These are phyloP conservation scores for Cottoperca gobio DNA, from an alignment of 2,797 vertebrate genomes.

Conservation along the genomic window DNA sequence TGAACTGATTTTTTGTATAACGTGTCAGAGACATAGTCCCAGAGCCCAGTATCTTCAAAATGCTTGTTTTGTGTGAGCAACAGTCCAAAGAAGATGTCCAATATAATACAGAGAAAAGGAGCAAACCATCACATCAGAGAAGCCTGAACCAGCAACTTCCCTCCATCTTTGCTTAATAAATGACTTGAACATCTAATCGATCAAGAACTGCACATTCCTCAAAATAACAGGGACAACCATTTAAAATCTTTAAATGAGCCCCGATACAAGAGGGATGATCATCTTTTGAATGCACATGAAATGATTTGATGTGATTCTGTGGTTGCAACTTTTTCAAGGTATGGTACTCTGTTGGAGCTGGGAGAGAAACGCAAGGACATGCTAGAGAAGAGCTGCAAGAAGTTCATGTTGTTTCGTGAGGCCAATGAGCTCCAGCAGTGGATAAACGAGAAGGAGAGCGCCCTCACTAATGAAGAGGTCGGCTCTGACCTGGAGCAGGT, in stretches of 20 bases:
- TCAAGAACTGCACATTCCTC: not conserved
- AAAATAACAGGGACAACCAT: not conserved
- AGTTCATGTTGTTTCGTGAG: conserved; percentile 99
- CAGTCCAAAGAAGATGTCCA: too few relatives aligned
- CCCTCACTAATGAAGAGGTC: conserved; percentile 94
- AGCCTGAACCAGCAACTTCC: not conserved
- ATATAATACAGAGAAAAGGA: not conserved
- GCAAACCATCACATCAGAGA: too few relatives aligned
- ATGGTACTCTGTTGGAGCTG: conserved; percentile 92
- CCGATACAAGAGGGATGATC: not conserved
- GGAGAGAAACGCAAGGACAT: conserved; percentile 97
- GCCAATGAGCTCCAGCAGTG: conserved; percentile 98
- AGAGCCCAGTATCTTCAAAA: too few relatives aligned
- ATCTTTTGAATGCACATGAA: not conserved
- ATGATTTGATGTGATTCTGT: not conserved
- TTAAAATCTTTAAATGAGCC: conserved; percentile 5
- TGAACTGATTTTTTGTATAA: not conserved
- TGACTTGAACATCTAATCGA: not conserved
- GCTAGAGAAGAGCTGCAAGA: conserved; percentile 99
- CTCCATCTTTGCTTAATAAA: too few relatives aligned
- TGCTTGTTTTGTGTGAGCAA: not conserved
- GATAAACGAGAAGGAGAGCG: conserved; percentile 97
- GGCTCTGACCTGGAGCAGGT: conserved; percentile 98
- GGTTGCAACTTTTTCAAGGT: conserved; percentile 78
- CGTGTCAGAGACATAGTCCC: not conserved